Evolutionary conservation across 1,140 invertebrate species (phyloP).

Genomic region (Palaemon carinicauda): DNA sequence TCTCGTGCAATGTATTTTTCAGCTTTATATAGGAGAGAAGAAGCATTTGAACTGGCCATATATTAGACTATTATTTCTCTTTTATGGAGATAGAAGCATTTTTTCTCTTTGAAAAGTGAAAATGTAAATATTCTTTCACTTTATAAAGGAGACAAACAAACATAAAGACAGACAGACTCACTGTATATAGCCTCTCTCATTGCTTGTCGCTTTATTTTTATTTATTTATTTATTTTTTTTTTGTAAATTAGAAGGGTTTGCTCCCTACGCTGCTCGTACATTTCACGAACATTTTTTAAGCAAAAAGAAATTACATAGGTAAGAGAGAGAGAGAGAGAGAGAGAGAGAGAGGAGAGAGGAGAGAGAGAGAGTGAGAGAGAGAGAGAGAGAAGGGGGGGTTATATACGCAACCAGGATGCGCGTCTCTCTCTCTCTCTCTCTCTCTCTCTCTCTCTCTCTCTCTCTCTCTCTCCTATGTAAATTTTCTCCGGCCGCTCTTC

Average conservation of each 20-base stretch:
- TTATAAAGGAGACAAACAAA: neutral
- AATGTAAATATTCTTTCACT: no score
- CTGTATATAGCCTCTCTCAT: neutral
- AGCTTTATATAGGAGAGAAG: no score
- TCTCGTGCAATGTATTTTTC: neutral
- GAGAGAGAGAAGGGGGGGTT: neutral
- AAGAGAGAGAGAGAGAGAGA: neutral
- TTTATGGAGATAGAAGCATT: no score
- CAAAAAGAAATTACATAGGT: neutral
- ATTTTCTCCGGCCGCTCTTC: neutral
- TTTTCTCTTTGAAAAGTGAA: no score
- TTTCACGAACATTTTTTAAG: no score
- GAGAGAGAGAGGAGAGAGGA: neutral
- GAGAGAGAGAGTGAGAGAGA: neutral
- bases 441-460: neutral
- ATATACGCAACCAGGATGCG: neutral
- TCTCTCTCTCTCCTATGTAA: constrained; percentile 12
- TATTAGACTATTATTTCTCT: no score
- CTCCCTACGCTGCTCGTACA: no score
- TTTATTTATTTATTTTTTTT: neutral
- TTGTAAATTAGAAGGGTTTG: no score
- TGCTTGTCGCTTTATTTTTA: neutral
- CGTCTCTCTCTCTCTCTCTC: neutral
- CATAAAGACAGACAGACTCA: neutral
- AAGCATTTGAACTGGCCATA: no score